These are phyloP conservation scores for Colletes gigas DNA, from an alignment of 1,140 invertebrate species.

Conservation along the genomic window DNA sequence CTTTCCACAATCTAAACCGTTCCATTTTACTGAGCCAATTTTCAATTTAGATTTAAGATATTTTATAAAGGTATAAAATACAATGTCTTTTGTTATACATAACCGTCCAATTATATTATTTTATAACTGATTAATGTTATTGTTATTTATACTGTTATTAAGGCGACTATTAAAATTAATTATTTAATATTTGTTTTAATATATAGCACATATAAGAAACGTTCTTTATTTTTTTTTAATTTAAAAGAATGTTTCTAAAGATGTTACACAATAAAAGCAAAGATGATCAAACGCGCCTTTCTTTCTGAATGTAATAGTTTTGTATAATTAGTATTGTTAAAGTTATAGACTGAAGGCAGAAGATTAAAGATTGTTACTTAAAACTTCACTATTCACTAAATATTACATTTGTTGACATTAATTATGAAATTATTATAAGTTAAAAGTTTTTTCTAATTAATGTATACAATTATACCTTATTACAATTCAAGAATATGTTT, in stretches of 20 bases:
- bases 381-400: constrained; percentile 4
- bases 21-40: constrained; percentile 51
- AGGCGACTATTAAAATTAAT: constrained; percentile 32
- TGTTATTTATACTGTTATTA: constrained; percentile 55
- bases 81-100: constrained; percentile 56
- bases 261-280: constrained; percentile 28
- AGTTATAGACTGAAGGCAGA: not conserved
- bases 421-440: constrained; percentile 25
- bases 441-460: constrained; percentile 26
- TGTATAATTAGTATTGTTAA: not conserved
- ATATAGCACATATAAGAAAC: not conserved
- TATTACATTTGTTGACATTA: constrained; percentile 14
- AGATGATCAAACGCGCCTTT: constrained; percentile 23
- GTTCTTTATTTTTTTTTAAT: constrained; percentile 2
- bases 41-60: constrained; percentile 46
- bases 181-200: constrained; percentile 27
- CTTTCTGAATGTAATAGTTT: constrained; percentile 9
- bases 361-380: constrained; percentile 19
- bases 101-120: constrained; percentile 67
- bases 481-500: constrained; percentile 28
- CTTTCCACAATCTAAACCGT: constrained; percentile 47
- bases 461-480: constrained; percentile 27
- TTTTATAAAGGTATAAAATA: constrained; percentile 57
- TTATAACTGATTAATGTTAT: constrained; percentile 42
- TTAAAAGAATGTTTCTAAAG: constrained; percentile 18